Base-by-base conservation (phyloP, 2,888 invertebrate genomes). In the Petrolisthes cinctipes region DNA sequence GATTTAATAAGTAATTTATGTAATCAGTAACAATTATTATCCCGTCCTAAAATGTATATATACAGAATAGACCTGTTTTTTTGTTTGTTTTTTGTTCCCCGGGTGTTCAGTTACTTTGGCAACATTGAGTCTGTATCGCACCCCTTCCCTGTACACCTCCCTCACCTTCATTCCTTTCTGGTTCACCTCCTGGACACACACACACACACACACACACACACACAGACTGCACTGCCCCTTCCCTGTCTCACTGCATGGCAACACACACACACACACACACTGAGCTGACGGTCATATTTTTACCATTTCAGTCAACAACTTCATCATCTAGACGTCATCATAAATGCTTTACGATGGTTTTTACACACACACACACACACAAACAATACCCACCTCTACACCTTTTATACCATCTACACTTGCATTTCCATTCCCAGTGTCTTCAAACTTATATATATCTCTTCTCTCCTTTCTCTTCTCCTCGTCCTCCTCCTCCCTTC, bases 211-310 rank as follows among this genome's bases (percentile, higher is more conserved):
- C 57, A 80, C 57, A 80, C 54, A 80, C 57, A 80, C 57, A 80
- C n/a, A 80, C 75, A 75, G n/a, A 75, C 75, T n/a, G 37, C 75
- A 80, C 57, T 14, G 11, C 66, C 17, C 66, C 66, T 66, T 14
- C 17, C 17, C 11, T 11, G 11, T 66, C 66, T 14, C 66, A 11
- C 17, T 66, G 66, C 66, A 11, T 66, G 66, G 14, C 17, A 66
- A 80, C 75, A 75, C 75, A 75, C 75, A 75, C 75, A 80, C 57
- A 80, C n/a, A 80, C 51, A 80, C 51, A 80, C n/a, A 80, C 51
- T 54, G n/a, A 80, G 66, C 66, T 17, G 11, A 66, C 66, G 17
- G 17, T 66, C 11, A 14, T 66, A 66, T 66, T 14, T 11, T 66
- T 14, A 66, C 66, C 11, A 66, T 11, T 14, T 14, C 66, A 66